phyloP scores from a whole-genome alignment of 2,888 invertebrate species.

The Thera britannica region DNA sequence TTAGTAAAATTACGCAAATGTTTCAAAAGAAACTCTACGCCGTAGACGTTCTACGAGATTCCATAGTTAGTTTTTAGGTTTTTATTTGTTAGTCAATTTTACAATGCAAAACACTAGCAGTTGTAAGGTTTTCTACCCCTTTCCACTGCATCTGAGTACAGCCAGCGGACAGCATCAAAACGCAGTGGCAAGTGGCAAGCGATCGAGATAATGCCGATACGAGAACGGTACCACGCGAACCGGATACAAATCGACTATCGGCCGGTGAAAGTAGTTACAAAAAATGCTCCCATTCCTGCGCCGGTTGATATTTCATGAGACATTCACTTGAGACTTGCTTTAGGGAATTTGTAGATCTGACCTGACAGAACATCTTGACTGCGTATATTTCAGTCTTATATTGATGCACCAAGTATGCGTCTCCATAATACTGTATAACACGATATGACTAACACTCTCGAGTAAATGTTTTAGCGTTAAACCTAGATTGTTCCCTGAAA shows the following conservation, averaged over 20 bases:
- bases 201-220: conserved; percentile 48
- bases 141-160: conserved; percentile 11
- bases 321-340: conserved; percentile 69
- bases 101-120: background rate
- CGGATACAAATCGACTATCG: conserved; percentile 80
- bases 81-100: background rate
- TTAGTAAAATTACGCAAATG: background rate
- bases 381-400: background rate
- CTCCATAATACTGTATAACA: background rate
- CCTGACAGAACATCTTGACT: conserved; percentile 9
- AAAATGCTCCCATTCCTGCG: conserved; percentile 83
- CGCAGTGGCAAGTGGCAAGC: conserved; percentile 32
- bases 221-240: conserved; percentile 72
- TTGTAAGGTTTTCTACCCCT: background rate
- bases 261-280: conserved; percentile 83
- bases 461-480: conserved; percentile 26
- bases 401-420: background rate
- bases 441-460: conserved; percentile 7
- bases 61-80: background rate
- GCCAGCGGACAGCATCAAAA: conserved; percentile 30
- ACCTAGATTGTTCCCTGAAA: conserved; percentile 26
- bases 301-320: conserved; percentile 80
- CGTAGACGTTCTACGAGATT: conserved; percentile 13
- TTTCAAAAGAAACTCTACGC: conserved; percentile 6
- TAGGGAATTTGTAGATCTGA: conserved; percentile 35